Conservation (phyloP, 2,113 vertebrate genomes). For the Hyperopisus bebe region DNA sequence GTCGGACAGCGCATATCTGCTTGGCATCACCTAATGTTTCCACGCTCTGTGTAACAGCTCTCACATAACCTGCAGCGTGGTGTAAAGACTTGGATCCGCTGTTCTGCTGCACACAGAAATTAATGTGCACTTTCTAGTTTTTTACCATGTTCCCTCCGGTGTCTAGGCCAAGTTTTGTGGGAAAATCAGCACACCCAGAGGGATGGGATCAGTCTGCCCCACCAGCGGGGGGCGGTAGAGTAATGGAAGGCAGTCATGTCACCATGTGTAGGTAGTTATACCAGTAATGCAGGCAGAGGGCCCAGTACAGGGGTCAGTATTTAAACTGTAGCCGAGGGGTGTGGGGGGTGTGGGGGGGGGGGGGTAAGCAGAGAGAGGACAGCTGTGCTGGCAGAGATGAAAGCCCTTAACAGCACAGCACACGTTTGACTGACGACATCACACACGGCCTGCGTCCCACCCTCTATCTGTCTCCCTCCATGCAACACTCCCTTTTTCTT, state of each 20-base stretch:
- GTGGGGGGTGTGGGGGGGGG: constrained; percentile 22
- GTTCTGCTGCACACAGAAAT: background rate
- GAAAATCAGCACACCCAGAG: background rate
- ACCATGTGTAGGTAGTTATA: constrained; percentile 6
- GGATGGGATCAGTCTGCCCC: background rate
- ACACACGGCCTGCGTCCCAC: background rate
- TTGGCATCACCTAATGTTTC: background rate
- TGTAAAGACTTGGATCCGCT: background rate
- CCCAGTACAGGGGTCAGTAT: background rate
- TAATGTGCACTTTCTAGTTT: background rate
- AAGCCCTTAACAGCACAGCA: constrained; percentile 25
- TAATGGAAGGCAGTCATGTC: constrained; percentile 13
- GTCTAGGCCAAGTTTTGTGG: background rate
- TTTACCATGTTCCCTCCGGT: background rate
- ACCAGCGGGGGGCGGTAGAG: constrained; percentile 9
- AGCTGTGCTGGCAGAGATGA: constrained; percentile 21
- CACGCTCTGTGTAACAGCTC: background rate
- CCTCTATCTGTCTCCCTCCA: constrained; percentile 37
- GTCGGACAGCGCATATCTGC: too few relatives aligned
- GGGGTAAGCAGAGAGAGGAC: constrained; percentile 23
- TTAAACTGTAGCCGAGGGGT: background rate
- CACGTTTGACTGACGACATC: constrained; percentile 29
- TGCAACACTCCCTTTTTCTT: constrained; percentile 43
- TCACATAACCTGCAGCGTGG: background rate
- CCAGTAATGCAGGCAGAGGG: background rate